These are phyloP conservation scores for Hemiscyllium ocellatum DNA, from an alignment of 2,113 vertebrate species.

Conservation along the genomic window DNA sequence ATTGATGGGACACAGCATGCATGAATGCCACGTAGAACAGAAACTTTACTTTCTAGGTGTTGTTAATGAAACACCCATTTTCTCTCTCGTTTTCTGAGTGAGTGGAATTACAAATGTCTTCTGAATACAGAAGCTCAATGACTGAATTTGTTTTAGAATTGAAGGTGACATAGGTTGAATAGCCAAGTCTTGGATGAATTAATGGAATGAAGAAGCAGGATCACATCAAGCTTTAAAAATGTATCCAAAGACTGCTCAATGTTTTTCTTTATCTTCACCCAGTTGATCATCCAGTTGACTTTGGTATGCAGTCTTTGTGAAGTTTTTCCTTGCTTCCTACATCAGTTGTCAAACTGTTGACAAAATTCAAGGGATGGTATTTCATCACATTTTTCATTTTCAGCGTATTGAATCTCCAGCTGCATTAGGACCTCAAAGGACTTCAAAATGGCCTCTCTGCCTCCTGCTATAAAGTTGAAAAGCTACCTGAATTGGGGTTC, in stretches of 20 bases:
- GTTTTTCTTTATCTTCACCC: background rate
- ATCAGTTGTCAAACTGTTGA: background rate
- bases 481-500: background rate
- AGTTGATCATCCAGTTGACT: background rate
- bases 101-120: too few relatives aligned
- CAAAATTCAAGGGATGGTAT: background rate
- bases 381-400: background rate
- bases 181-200: background rate
- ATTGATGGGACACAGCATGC: background rate
- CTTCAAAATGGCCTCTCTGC: background rate
- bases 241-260: background rate
- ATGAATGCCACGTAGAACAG: too few relatives aligned
- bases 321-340: background rate
- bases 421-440: background rate
- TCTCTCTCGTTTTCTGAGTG: background rate
- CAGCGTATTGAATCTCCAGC: background rate
- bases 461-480: background rate
- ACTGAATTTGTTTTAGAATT: background rate
- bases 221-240: background rate
- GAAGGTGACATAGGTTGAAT: background rate
- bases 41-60: background rate
- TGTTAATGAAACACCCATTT: background rate
- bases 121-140: too few relatives aligned
- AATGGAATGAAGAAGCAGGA: background rate
- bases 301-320: background rate